phyloP scores from a whole-genome alignment of 2,797 vertebrate genomes.

The Adrianichthys oophorus region DNA sequence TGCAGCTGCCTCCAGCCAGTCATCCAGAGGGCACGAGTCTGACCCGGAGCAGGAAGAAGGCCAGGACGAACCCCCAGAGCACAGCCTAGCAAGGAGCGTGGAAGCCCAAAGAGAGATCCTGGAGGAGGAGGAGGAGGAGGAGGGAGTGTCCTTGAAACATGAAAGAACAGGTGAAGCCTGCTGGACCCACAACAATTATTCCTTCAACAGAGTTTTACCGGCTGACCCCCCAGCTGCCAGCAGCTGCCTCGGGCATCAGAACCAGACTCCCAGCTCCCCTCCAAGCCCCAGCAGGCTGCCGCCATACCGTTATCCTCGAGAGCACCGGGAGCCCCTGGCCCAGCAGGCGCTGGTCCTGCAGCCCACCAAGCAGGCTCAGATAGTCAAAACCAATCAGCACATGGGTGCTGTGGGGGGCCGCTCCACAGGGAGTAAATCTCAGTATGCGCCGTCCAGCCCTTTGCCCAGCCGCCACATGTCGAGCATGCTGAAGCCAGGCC shows the following conservation, averaged over 20 bases:
- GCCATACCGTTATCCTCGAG: constrained; percentile 69
- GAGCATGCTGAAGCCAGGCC: constrained; percentile 72
- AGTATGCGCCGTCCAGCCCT: constrained; percentile 86
- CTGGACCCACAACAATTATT: constrained; percentile 72
- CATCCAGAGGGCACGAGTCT: constrained; percentile 76
- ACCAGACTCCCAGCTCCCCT: constrained; percentile 69
- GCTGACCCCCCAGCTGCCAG: constrained; percentile 61
- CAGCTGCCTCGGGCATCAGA: constrained; percentile 56
- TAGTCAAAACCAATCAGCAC: constrained; percentile 95
- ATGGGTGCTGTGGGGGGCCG: constrained; percentile 69
- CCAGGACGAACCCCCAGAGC: constrained; percentile 59
- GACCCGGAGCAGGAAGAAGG: constrained; percentile 86
- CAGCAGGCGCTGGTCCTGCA: constrained; percentile 86
- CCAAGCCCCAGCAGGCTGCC: constrained; percentile 63
- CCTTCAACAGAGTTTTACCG: constrained; percentile 76
- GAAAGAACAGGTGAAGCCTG: constrained; percentile 63
- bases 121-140: constrained; percentile 75
- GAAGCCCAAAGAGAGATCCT: constrained; percentile 75
- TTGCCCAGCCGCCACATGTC: constrained; percentile 79
- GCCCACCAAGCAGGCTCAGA: constrained; percentile 94
- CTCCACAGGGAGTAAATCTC: constrained; percentile 65
- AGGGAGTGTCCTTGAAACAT: constrained; percentile 37
- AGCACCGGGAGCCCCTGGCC: constrained; percentile 79
- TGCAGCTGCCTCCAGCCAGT: constrained; percentile 57
- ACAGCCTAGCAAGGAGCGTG: constrained; percentile 56